Base-by-base conservation (phyloP, 2,888 invertebrate genomes). In the Tuta absoluta region DNA sequence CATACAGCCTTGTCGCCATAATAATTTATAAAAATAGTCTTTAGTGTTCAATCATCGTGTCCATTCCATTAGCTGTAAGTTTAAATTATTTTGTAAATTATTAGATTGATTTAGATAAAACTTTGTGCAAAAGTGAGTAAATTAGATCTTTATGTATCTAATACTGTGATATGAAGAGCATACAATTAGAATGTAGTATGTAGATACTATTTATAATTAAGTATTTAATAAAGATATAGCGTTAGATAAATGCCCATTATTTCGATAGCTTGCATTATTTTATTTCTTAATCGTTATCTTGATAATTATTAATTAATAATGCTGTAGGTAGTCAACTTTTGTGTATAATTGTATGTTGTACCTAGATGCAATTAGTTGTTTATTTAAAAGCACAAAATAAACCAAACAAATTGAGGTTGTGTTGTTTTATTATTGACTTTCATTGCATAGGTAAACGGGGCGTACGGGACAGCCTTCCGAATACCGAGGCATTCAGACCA, bases 341-440 rank as follows among this genome's bases (percentile, higher is more conserved):
- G 33, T 33, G 28, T 33, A 24, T 28, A 45, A 62, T 68, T 63
- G 62, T 63, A 70, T 67, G 69, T 74, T 72, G 71, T 68, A 37
- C 33, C 56, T 56, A 61, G 67, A 71, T 69, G 71, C 71, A 71
- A 75, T n/a, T 81, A 80, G 79, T 81, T 81, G 80, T 81, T 82
- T 80, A 80, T 79, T 79, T 76, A 77, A 80, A 79, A 80, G 85
- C 86, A 87, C 87, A 87, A 45, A 45, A 83, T 87, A 87, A 87
- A 87, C 86, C 87, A 87, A 87, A 87, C 85, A 81, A 71, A 74
- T 71, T 51, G 38, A 37, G 3, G 11, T 56, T 17, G 0, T 56
- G 28, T 33, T 7, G 33, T 24, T 33, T 33, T 63, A 53, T 53
- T 53, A 1, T 53, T 17, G n/a, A n/a, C 14, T 41, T 41, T 0